phyloP scores from a whole-genome alignment of 2,113 vertebrate genomes.

The Phaetusa simplex region DNA sequence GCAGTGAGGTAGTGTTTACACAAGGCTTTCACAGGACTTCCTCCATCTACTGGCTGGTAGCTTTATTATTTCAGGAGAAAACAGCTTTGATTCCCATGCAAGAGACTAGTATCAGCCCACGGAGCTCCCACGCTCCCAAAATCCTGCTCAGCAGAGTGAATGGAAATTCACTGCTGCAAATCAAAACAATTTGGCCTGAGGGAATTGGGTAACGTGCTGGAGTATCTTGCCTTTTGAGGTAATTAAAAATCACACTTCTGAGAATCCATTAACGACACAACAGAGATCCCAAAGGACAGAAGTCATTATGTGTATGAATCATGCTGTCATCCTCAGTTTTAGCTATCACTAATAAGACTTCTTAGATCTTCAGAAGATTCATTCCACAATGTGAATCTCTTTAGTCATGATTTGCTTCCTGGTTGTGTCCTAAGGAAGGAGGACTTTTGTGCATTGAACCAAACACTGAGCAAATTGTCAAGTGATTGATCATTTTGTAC shows the following conservation, averaged over 20 bases:
- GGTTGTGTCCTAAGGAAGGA: not conserved
- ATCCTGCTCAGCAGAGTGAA: not conserved
- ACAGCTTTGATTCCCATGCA: not conserved
- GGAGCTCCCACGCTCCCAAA: not conserved
- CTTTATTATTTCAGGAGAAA: not conserved
- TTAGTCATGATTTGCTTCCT: not conserved
- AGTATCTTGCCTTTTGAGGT: not conserved
- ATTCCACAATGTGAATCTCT: not conserved
- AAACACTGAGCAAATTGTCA: not conserved
- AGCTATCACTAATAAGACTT: not conserved
- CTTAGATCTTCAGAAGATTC: not conserved
- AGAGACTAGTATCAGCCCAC: not conserved
- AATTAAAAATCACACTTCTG: slow-evolving; percentile 47
- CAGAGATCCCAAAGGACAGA: not conserved
- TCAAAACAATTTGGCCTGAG: not conserved
- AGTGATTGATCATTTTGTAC: not conserved
- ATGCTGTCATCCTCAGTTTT: not conserved
- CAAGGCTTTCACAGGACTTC: not conserved
- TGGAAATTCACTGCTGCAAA: not conserved
- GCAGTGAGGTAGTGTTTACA: not conserved
- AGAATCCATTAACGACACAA: slow-evolving; percentile 11
- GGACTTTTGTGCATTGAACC: not conserved
- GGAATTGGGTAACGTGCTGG: not conserved
- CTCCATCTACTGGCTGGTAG: not conserved
- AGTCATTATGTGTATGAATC: not conserved